These are phyloP conservation scores for Pempheris klunzingeri DNA, from an alignment of 2,797 vertebrate genomes.

Conservation along the genomic window DNA sequence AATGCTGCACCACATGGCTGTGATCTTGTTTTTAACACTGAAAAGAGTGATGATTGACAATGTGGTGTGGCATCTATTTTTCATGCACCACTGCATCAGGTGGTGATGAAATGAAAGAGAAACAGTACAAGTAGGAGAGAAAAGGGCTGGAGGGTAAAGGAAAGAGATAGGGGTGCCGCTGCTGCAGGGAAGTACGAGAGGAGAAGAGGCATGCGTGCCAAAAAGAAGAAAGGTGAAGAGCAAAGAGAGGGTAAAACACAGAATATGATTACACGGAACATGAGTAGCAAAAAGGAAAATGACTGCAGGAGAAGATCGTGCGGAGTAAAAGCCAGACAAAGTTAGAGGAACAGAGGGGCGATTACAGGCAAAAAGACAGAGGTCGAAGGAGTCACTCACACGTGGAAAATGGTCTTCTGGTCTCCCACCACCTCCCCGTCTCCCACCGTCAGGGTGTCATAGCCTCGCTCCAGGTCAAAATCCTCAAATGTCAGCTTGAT, in stretches of 20 bases:
- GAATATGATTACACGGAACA: constrained; percentile 50
- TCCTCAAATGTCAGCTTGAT: constrained; percentile 99
- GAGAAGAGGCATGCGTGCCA: constrained; percentile 20
- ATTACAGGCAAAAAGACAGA: constrained; percentile 41
- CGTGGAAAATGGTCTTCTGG: constrained; percentile 97
- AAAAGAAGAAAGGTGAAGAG: constrained; percentile 41
- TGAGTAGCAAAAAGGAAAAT: constrained; percentile 44
- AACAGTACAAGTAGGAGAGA: constrained; percentile 55
- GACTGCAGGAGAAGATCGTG: constrained; percentile 14
- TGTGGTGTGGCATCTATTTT: constrained; percentile 73
- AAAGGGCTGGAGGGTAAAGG: constrained; percentile 42
- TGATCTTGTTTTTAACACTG: constrained; percentile 79
- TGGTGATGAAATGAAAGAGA: constrained; percentile 82
- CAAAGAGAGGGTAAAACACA: constrained; percentile 38
- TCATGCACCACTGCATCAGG: constrained; percentile 75
- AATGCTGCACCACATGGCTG: constrained; percentile 53
- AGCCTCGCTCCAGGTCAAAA: constrained; percentile 97
- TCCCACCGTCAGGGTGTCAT: constrained; percentile 96
- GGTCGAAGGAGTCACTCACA: constrained; percentile 89
- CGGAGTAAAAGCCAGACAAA: constrained; percentile 32
- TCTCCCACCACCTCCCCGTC: constrained; percentile 95
- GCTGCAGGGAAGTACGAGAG: constrained; percentile 31
- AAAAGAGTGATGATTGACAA: constrained; percentile 81
- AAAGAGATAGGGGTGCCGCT: constrained; percentile 42
- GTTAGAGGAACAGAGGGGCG: constrained; percentile 47